These are phyloP conservation scores for Corythucha ciliata DNA, from an alignment of 2,888 invertebrate species.

Conservation along the genomic window DNA sequence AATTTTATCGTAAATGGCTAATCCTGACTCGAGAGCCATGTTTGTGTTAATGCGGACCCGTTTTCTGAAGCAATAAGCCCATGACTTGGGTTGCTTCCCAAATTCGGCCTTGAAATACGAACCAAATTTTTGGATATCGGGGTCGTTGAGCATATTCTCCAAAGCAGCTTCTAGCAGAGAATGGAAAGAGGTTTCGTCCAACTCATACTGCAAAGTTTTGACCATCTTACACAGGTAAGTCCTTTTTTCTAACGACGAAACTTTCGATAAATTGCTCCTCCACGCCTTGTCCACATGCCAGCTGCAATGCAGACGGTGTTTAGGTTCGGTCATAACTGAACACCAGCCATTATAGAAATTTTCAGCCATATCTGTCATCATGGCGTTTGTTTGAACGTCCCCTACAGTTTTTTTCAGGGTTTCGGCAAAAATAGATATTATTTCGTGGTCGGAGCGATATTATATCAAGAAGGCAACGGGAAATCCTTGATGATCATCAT, in stretches of 20 bases:
- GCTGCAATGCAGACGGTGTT: slow-evolving; percentile 30
- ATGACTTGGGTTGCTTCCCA: background rate
- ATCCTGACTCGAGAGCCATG: too few species aligned
- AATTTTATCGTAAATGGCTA: too few species aligned
- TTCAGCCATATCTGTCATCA: slow-evolving; percentile 35
- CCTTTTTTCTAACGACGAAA: slow-evolving; percentile 5
- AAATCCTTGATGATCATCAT: too few species aligned
- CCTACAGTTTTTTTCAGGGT: too few species aligned
- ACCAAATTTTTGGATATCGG: slow-evolving; percentile 8
- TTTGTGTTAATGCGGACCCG: slow-evolving; percentile 34
- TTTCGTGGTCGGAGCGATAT: background rate
- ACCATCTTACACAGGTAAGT: background rate
- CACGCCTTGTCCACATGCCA: slow-evolving; percentile 36
- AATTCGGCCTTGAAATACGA: slow-evolving; percentile 1
- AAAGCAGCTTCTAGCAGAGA: background rate
- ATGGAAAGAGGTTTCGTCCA: slow-evolving; percentile 1
- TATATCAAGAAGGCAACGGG: too few species aligned
- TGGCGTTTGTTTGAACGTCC: slow-evolving; percentile 22
- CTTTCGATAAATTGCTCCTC: slow-evolving; percentile 29
- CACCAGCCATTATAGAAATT: slow-evolving; percentile 34
- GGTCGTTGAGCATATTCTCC: background rate
- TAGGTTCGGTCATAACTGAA: slow-evolving; percentile 28
- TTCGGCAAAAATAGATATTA: too few species aligned
- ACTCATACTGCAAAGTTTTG: background rate
- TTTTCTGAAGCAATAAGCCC: slow-evolving; percentile 27